Base-by-base conservation (phyloP, 2,797 vertebrate species). In the Pampus argenteus region DNA sequence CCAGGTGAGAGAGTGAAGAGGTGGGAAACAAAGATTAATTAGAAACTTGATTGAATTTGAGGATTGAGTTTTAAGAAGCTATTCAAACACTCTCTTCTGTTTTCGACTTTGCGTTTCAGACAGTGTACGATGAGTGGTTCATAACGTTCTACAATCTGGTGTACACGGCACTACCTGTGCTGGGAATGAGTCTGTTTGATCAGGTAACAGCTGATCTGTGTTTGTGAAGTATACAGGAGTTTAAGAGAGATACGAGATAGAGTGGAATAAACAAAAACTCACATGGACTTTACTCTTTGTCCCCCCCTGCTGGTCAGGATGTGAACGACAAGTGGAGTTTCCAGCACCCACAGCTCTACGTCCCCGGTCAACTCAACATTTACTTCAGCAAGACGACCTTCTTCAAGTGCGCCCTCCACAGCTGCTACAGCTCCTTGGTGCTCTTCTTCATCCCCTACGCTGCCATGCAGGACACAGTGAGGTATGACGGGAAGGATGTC, bases 101-200 rank as follows among this genome's bases (percentile, higher is more conserved):
- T 25, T 79, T 17, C 64, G 20, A 23, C 15, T 66, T 55, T 78
- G 11, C 4, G 44, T 80, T 81, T 34, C 88, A 92, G 90, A 96
- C 96, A 0, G 96, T 98, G 71, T 99, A 98, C 2, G 97, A 99
- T 7, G 95, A 96, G 68, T 97, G 96, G 96, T 99, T 98, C 87
- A 97, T 99, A 76, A 96, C 96, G 0, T 93, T 96, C 29, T 99
- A 97, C 93, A 99, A 98, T 78, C 89, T 99, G 90, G 80, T 98
- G 17, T 99, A 99, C 90, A 98, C 97, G 2, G 96, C 96, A 0
- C 94, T 99, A 0, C 97, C 98, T 0, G 95, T 99, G 13, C 92
- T 99, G 83, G 96, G 96, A 67, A 96, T 98, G 96, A 96, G 97
- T 86, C 95, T 99, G 29, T 98, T 99, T 63, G 97, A 98, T 82